Percentiles rank a stretch among this genome's conserved stretches.
phyloP scores from a whole-genome alignment of 1,140 invertebrate genomes.

The Acromyrmex echinatior region DNA sequence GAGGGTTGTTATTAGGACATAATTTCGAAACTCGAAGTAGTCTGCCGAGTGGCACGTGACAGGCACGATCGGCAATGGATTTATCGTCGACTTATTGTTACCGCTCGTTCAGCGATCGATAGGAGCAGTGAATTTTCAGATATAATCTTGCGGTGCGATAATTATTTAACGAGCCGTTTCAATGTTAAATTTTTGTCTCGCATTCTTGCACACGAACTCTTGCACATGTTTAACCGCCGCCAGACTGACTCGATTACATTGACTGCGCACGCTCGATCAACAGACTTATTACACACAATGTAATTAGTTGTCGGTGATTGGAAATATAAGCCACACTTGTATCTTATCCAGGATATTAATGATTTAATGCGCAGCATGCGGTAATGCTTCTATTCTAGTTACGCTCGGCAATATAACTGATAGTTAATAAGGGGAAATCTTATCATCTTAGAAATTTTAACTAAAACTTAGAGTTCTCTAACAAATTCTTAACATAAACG shows the following conservation, averaged over 20 bases:
- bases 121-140: not conserved
- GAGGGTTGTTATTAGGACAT: conserved; percentile 35
- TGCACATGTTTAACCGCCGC: not conserved
- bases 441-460: not conserved
- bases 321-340: conserved; percentile 10
- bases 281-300: conserved; percentile 33
- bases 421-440: not conserved
- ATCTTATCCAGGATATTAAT: conserved; percentile 51
- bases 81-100: conserved; percentile 54
- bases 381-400: not conserved
- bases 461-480: not conserved
- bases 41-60: not conserved
- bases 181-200: conserved; percentile 7
- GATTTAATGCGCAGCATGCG: conserved; percentile 13
- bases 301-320: conserved; percentile 24
- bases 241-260: not conserved
- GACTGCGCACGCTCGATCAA: not conserved
- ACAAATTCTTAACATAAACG: not conserved
- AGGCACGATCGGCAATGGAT: conserved; percentile 14
- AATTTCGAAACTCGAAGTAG: conserved; percentile 32
- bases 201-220: not conserved
- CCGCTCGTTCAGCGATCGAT: conserved; percentile 35
- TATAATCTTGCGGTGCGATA: conserved; percentile 33
- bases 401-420: not conserved
- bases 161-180: conserved; percentile 50